Conservation (phyloP, 2,797 vertebrate genomes). For the Syngnathus rostellatus region DNA sequence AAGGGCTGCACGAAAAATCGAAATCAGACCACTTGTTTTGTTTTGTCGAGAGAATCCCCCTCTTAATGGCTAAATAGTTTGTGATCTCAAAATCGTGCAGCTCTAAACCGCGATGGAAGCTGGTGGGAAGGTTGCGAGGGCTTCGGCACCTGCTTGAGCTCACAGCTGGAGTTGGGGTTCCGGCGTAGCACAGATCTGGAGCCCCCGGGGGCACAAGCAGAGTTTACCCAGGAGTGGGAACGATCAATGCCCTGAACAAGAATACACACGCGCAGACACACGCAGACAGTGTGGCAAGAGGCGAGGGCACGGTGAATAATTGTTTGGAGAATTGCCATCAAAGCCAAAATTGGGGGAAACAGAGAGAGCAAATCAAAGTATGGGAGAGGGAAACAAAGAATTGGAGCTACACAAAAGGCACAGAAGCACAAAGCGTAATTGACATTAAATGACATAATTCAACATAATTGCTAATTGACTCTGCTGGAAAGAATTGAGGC, state of each 20-base stretch:
- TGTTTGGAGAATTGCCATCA: neutral
- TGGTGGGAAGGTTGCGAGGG: conserved; percentile 25
- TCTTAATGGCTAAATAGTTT: neutral
- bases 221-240: conserved; percentile 95
- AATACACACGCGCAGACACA: conserved; percentile 44
- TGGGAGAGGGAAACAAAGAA: conserved; percentile 12
- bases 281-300: conserved; percentile 45
- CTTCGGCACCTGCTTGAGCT: conserved; percentile 87
- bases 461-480: conserved; percentile 27
- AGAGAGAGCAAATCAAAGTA: conserved; percentile 8
- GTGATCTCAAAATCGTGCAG: conserved; percentile 3
- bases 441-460: conserved; percentile 15
- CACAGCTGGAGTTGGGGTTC: conserved; percentile 82
- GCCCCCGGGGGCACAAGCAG: conserved; percentile 88
- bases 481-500: conserved; percentile 23
- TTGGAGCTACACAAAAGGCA: conserved; percentile 10
- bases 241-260: conserved; percentile 86
- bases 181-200: conserved; percentile 84
- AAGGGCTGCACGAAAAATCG: conserved; percentile 6
- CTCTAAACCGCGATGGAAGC: conserved; percentile 14
- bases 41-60: neutral
- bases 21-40: conserved; percentile 1
- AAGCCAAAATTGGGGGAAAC: conserved; percentile 9
- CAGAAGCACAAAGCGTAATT: conserved; percentile 33
- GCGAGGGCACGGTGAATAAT: conserved; percentile 15